Evolutionary conservation across 1,140 invertebrate genomes (phyloP), one percentile per base, ranked within the genome.

Genomic region (Magallana angulata): DNA sequence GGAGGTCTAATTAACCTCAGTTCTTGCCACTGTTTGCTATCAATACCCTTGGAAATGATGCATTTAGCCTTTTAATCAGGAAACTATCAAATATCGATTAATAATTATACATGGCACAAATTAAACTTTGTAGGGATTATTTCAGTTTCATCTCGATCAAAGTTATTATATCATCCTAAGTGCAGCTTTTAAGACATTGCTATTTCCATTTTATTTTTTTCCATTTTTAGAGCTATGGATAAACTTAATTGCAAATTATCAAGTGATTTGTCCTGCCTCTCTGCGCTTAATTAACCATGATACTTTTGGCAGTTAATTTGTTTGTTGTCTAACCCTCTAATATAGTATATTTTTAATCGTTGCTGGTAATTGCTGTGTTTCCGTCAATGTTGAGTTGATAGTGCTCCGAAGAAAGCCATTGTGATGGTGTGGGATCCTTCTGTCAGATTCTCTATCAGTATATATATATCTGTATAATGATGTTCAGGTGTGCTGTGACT

Each of bases 391-490:
- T 8, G 3, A 9, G 36, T 48, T 76, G 11, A n/a, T 18, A 7
- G 14, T 6, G 18, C 18, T 64, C 0, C 14, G 60, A 16, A 64
- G 7, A 9, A 9, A 76, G 8, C 24, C 5, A 30, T 11, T 76
- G 68, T 64, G 18, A 16, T 64, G 60, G 60, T 64, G 18, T 6
- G 60, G 16, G 2, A 6, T 76, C 14, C 30, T 76, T 8, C 11
- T 76, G 68, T 30, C 11, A 30, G 18, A 12, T 24, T 30, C 24
- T 76, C 11, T 24, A 36, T 18, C 68, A 76, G 18, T 30, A 30
- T 76, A 76, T 76, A 76, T 18, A 76, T 36, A 76, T 76, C 68
- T 30, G 11, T 30, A 8, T 76, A 76, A 76, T 76, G 68, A 76
- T 30, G 68, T 76, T 76, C 68, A 76, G 68, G 68, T 76, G 68